These are phyloP conservation scores for Drosophila anceps DNA, from an alignment of 2,888 invertebrate species.

Conservation along the genomic window DNA sequence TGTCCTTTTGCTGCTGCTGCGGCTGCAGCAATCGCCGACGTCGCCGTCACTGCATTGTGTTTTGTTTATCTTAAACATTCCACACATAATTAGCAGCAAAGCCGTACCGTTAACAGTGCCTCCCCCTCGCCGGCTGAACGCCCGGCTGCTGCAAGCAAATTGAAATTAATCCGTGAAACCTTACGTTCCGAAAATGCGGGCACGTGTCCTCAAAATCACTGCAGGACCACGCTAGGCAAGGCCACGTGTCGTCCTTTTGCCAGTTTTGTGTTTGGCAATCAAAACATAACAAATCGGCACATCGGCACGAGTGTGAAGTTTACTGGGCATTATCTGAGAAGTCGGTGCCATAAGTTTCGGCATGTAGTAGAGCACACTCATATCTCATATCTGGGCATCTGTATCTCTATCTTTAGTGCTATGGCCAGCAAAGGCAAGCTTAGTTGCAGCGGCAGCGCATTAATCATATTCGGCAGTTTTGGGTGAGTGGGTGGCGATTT, in stretches of 20 bases:
- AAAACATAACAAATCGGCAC: conserved; percentile 73
- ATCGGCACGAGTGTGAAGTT: conserved; percentile 60
- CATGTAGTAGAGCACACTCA: conserved; percentile 61
- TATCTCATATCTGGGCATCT: conserved; percentile 47
- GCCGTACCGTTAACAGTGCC: conserved; percentile 46
- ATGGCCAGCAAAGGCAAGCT: conserved; percentile 60
- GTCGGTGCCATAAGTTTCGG: conserved; percentile 66
- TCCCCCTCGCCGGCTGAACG: conserved; percentile 6
- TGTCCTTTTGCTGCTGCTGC: conserved; percentile 66
- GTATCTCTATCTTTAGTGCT: conserved; percentile 42
- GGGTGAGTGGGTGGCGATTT: conserved; percentile 44
- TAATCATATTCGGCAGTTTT: conserved; percentile 81
- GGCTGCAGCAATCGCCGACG: conserved; percentile 26
- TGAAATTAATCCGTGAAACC: conserved; percentile 83
- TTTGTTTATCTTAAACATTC: conserved; percentile 79
- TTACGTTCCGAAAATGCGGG: conserved; percentile 74
- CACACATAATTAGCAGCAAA: conserved; percentile 78
- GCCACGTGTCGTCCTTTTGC: conserved; percentile 55
- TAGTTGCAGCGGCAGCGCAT: conserved; percentile 80
- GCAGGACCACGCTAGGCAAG: conserved; percentile 48
- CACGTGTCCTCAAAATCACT: conserved; percentile 69
- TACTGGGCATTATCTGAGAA: conserved; percentile 60
- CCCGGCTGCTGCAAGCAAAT: conserved; percentile 69
- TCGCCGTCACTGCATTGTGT: conserved; percentile 63
- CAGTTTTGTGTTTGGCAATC: conserved; percentile 61